Conservation (phyloP, 2,888 invertebrate species). For the Idaea aversata region DNA sequence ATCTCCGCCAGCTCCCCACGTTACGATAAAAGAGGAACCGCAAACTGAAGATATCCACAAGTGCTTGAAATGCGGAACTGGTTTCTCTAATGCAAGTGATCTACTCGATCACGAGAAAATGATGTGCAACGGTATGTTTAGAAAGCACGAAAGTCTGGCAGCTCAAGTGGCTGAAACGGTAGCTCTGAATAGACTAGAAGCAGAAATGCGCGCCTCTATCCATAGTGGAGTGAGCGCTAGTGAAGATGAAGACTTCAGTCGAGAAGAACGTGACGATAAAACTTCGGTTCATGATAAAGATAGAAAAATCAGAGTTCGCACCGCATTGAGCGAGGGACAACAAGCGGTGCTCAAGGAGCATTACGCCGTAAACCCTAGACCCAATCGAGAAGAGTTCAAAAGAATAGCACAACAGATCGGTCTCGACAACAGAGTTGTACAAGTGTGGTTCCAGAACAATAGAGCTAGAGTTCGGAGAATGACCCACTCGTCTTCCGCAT, state of each 20-base stretch:
- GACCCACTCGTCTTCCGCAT: constrained; percentile 60
- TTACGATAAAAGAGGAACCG: constrained; percentile 62
- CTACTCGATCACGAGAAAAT: constrained; percentile 87
- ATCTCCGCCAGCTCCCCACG: constrained; percentile 50
- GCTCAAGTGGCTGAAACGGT: constrained; percentile 87
- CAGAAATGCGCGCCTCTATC: constrained; percentile 72
- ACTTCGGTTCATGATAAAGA: constrained; percentile 82
- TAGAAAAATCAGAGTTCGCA: constrained; percentile 93
- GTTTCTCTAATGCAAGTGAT: constrained; percentile 80
- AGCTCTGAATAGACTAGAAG: constrained; percentile 75
- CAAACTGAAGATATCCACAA: constrained; percentile 66
- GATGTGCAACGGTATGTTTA: constrained; percentile 77
- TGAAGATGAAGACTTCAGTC: constrained; percentile 81
- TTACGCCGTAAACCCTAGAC: constrained; percentile 94
- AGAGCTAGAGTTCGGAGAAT: constrained; percentile 91
- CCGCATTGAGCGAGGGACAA: constrained; percentile 96
- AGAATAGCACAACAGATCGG: constrained; percentile 90
- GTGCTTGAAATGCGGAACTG: constrained; percentile 81
- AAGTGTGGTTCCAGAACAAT: constrained; percentile 98
- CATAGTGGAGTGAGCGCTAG: constrained; percentile 80
- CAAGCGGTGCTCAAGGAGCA: constrained; percentile 92
- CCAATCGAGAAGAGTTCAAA: constrained; percentile 95
- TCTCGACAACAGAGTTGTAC: constrained; percentile 89
- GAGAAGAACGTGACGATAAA: constrained; percentile 76
- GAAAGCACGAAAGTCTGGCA: constrained; percentile 87